Evolutionary conservation across 2,797 vertebrate genomes (phyloP).

Genomic region (Diceros bicornis): DNA sequence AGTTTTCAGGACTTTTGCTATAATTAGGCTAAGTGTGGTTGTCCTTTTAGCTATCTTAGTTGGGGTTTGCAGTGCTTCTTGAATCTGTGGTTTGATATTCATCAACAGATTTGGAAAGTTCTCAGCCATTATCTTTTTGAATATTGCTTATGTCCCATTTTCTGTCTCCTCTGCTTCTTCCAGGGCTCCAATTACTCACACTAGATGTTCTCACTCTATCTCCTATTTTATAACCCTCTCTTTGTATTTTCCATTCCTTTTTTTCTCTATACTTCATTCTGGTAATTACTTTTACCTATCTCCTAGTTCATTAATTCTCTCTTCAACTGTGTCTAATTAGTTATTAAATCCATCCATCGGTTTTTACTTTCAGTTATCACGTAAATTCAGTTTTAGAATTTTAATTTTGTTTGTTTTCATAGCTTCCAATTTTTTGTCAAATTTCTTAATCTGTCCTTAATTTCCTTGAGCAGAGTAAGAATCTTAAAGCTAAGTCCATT

Average conservation of each 20-base stretch:
- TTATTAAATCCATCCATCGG: background rate
- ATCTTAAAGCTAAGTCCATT: background rate
- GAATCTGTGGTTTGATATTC: background rate
- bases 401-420: background rate
- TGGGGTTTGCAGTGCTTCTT: background rate
- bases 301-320: background rate
- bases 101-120: background rate
- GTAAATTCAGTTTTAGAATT: slow-evolving; percentile 44
- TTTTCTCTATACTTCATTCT: background rate
- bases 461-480: background rate
- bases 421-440: background rate
- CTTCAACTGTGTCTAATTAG: background rate
- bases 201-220: background rate
- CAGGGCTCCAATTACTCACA: background rate
- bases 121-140: background rate
- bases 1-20: background rate
- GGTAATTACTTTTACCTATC: background rate
- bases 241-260: slow-evolving; percentile 2
- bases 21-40: background rate
- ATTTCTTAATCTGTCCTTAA: background rate
- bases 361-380: background rate
- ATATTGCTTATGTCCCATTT: background rate
- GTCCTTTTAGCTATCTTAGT: background rate
- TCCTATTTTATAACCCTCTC: background rate
- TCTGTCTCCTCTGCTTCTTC: background rate